These are phyloP conservation scores for Akabosia matsudoensis DNA, from an alignment of 1,140 invertebrate genomes.

Conservation along the genomic window DNA sequence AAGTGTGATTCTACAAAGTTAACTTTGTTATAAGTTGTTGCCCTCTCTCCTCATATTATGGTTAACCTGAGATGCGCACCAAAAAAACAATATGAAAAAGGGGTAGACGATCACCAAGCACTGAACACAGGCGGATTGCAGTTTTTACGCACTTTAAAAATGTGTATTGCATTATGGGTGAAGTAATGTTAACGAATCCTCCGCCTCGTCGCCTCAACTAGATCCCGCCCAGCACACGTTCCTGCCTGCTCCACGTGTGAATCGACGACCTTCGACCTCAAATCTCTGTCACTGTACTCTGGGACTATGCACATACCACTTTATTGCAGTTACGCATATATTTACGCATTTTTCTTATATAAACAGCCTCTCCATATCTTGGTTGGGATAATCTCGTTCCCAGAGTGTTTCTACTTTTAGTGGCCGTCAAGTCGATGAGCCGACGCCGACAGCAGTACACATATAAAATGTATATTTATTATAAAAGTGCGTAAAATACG, in stretches of 20 bases:
- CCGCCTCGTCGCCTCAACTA: constrained; percentile 22
- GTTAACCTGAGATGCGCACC: too few relatives aligned
- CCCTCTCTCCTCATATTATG: too few relatives aligned
- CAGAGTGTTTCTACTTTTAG: background rate
- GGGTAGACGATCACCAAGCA: background rate
- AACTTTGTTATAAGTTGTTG: constrained; percentile 15
- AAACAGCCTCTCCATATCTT: background rate
- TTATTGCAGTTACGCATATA: background rate
- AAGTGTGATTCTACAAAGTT: background rate
- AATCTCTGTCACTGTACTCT: constrained; percentile 44
- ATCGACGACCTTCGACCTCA: constrained; percentile 46
- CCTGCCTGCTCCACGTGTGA: constrained; percentile 46
- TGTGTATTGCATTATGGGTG: too few relatives aligned
- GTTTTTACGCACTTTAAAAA: too few relatives aligned
- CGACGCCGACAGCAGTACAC: background rate
- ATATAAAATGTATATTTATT: background rate
- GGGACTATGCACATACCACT: background rate
- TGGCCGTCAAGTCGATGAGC: background rate
- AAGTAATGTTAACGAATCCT: constrained; percentile 9
- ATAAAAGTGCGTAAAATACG: constrained; percentile 2
- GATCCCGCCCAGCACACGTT: constrained; percentile 43
- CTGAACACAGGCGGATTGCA: too few relatives aligned
- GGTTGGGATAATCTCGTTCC: constrained; percentile 10
- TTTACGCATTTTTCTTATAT: background rate
- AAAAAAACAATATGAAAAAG: too few relatives aligned